Percentiles rank a stretch among this genome's conserved stretches.
These are phyloP conservation scores for Phymanthus crucifer DNA, from an alignment of 92 coral and sea anemone genomes.

Conservation along the genomic window DNA sequence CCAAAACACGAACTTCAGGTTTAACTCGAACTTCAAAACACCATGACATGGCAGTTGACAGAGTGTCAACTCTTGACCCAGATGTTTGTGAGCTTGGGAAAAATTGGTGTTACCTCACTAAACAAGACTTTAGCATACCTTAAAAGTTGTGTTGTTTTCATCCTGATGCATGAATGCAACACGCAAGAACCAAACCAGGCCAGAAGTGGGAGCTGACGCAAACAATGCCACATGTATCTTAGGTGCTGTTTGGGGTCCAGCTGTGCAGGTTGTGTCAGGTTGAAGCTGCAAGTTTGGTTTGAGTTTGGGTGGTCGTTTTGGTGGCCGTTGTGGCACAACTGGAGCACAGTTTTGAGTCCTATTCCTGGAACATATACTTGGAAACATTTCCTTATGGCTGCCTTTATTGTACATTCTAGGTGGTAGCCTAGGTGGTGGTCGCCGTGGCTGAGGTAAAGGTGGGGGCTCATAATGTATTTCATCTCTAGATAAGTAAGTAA, in stretches of 20 bases:
- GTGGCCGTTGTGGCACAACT: conserved; percentile 18
- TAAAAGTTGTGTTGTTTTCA: conserved; percentile 58
- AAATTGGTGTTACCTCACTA: background rate
- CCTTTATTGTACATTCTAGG: conserved; percentile 22
- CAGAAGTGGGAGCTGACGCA: conserved; percentile 57
- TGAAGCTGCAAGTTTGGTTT: conserved; percentile 9
- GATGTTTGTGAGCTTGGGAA: no score
- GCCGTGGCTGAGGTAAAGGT: conserved; percentile 57
- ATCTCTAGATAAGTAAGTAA: background rate
- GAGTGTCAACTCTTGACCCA: no score
- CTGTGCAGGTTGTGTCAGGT: background rate
- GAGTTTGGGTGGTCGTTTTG: conserved; percentile 24
- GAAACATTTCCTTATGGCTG: conserved; percentile 31
- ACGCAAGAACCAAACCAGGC: conserved; percentile 75
- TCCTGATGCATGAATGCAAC: conserved; percentile 74
- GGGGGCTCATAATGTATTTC: conserved; percentile 28
- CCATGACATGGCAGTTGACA: no score
- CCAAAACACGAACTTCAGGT: no score
- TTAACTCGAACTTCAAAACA: no score
- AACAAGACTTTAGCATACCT: conserved; percentile 43
- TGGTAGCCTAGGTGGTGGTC: conserved; percentile 65
- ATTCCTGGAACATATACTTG: background rate
- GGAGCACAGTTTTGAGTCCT: background rate
- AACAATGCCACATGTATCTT: conserved; percentile 65
- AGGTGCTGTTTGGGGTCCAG: background rate